Conservation (phyloP, 1,140 invertebrate species). For the Armadillidium nasatum region DNA sequence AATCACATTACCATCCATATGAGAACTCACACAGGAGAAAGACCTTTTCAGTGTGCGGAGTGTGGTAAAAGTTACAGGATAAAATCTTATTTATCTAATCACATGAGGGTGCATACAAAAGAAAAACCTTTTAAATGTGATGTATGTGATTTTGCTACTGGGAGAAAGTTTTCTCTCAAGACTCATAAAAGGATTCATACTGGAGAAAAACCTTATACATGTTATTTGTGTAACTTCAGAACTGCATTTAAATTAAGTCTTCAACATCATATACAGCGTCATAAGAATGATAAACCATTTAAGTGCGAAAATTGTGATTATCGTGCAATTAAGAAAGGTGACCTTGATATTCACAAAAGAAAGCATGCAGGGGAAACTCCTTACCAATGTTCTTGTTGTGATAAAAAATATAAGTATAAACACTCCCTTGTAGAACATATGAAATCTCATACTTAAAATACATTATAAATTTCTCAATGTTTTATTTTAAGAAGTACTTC, state of each 20-base stretch:
- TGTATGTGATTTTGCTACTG: neutral
- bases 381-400: conserved; percentile 18
- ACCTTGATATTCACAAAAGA: conserved; percentile 3
- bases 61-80: no score
- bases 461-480: no score
- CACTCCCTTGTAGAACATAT: no score
- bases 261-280: neutral
- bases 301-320: conserved; percentile 14
- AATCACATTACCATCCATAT: no score
- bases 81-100: no score
- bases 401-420: no score
- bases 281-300: neutral
- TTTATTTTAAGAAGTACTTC: no score
- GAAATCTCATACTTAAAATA: no score
- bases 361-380: conserved; percentile 21
- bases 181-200: neutral
- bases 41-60: no score
- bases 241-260: conserved; percentile 8
- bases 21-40: no score
- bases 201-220: conserved; percentile 1
- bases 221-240: conserved; percentile 7
- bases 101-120: no score
- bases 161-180: conserved; percentile 12
- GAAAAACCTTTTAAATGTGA: conserved; percentile 21
- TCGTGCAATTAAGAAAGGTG: neutral